Base-by-base conservation (phyloP, 2,797 vertebrate species). In the Hirundo rustica region DNA sequence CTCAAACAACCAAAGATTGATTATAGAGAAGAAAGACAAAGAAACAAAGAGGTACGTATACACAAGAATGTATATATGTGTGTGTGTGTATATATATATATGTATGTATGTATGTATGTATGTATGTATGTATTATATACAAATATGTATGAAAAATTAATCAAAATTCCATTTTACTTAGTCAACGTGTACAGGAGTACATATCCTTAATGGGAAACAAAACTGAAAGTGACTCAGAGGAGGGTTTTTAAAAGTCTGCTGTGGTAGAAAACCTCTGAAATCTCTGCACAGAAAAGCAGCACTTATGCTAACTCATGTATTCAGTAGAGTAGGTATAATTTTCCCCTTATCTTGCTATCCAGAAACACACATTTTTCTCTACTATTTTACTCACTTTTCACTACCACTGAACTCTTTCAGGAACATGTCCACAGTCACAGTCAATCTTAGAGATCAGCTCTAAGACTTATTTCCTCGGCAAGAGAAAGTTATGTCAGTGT, bases 111-210 rank as follows among this genome's bases (percentile, higher is more conserved):
- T n/a, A n/a, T n/a, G n/a, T n/a, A n/a, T n/a, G 9, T 36, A 30
- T 3, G 34, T 4, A 36, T 0, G 1, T 3, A 23, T 16, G 1
- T 6, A 8, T 27, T 48, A 22, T 3, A 5, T 16, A 47, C 3
- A 77, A 5, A 16, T 34, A 62, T 16, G 10, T 19, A 77, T 2
- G 1, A 45, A 72, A 87, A 65, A 72, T 16, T n/a, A 76, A 48
- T 77, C 22, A 62, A 53, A 53, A 32, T 10, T 53, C 23, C 5
- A 30, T 48, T 89, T 82, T 42, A 27, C 11, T 42, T 79, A 58
- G 45, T 19, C 72, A 79, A 62, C 3, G 32, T 11, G 12, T 26
- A 38, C 38, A 72, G 38, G 5, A 50, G 4, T 5, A 55, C 6
- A 29, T 13, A 72, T 1, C 1, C 29, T 60, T 54, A 23, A 60